phyloP scores from a whole-genome alignment of 2,888 invertebrate species.

The Cremastinae sp. region DNA sequence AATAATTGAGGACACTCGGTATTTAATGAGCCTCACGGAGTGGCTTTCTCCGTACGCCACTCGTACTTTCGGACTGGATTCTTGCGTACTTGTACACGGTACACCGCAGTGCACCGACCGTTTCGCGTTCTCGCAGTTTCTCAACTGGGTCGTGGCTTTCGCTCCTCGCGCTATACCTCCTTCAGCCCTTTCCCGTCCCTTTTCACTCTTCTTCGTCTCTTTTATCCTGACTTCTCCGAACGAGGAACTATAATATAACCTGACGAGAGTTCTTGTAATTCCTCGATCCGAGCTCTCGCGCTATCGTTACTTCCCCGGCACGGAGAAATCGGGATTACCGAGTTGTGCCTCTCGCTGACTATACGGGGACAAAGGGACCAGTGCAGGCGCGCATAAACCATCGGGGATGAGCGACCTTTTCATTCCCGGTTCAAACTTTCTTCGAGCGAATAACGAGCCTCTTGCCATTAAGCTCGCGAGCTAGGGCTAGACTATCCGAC shows the following conservation, averaged over 20 bases:
- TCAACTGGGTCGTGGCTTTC: conserved; percentile 58
- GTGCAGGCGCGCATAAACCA: conserved; percentile 22
- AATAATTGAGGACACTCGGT: conserved; percentile 48
- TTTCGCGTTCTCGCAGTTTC: conserved; percentile 50
- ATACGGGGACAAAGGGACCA: conserved; percentile 8
- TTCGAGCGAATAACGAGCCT: conserved; percentile 57
- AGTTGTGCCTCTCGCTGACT: conserved; percentile 49
- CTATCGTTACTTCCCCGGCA: background rate
- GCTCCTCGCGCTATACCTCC: too few relatives aligned
- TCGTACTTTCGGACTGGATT: conserved; percentile 50
- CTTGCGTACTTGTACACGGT: conserved; percentile 31
- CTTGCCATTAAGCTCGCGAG: conserved; percentile 58
- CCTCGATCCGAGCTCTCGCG: conserved; percentile 14
- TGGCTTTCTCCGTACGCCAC: conserved; percentile 34
- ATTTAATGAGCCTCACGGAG: conserved; percentile 56
- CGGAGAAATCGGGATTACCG: conserved; percentile 65
- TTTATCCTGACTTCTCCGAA: conserved; percentile 10
- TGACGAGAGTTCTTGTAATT: conserved; percentile 59
- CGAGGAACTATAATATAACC: conserved; percentile 42
- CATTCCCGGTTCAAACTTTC: conserved; percentile 41
- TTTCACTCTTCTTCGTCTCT: conserved; percentile 28
- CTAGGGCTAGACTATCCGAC: conserved; percentile 24
- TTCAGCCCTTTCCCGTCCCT: background rate
- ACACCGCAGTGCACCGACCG: conserved; percentile 52
- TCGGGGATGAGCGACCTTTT: conserved; percentile 38